These are phyloP conservation scores for Megaceryle maxima DNA, from an alignment of 2,113 vertebrate genomes.

Conservation along the genomic window DNA sequence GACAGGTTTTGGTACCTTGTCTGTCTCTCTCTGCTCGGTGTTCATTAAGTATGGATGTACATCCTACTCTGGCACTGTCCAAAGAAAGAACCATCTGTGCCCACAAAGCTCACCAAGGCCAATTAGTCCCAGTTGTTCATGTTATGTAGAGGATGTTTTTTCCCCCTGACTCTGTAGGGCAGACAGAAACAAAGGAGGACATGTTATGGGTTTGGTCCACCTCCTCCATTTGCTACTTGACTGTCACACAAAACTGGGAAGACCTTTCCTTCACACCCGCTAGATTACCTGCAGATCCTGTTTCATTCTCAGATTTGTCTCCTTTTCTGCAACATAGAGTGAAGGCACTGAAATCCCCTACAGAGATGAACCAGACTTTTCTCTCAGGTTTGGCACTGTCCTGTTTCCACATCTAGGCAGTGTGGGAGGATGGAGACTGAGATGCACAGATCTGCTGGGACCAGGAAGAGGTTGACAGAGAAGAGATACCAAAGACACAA, in stretches of 20 bases:
- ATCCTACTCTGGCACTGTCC: neutral
- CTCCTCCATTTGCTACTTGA: neutral
- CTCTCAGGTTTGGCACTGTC: neutral
- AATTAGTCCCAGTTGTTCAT: neutral
- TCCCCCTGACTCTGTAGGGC: neutral
- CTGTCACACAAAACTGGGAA: neutral
- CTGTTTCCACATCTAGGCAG: neutral
- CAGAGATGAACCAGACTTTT: neutral
- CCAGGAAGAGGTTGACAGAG: neutral
- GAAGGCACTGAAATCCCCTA: neutral
- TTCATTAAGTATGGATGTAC: neutral
- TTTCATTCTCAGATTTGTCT: neutral
- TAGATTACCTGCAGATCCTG: neutral
- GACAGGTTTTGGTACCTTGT: neutral
- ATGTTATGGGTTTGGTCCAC: neutral
- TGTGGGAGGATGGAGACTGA: neutral
- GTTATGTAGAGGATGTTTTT: fast-evolving
- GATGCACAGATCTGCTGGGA: neutral
- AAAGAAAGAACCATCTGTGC: neutral
- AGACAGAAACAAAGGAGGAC: neutral
- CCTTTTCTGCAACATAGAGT: neutral
- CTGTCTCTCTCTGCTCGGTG: neutral
- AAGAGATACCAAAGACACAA: neutral
- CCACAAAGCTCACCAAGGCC: neutral
- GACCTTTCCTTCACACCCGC: neutral